Percentiles rank a stretch among this genome's conserved stretches.
Conservation (phyloP, 2,113 vertebrate genomes). For the Piprites chloris region DNA sequence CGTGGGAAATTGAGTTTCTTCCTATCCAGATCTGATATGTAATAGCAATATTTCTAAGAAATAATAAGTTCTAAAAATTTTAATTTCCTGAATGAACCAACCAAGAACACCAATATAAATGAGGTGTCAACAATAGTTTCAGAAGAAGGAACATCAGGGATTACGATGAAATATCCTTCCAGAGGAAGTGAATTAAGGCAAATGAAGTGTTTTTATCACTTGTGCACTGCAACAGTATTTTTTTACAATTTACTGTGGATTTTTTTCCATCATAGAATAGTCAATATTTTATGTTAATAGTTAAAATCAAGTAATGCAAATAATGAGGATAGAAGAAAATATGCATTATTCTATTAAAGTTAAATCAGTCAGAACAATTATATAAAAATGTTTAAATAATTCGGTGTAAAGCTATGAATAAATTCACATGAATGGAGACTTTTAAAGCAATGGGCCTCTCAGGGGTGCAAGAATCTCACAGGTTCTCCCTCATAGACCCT, state of each 20-base stretch:
- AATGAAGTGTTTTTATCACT: neutral
- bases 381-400: neutral
- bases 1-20: neutral
- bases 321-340: neutral
- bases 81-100: neutral
- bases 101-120: neutral
- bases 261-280: neutral
- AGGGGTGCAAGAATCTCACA: neutral
- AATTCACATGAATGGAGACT: neutral
- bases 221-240: fast-evolving
- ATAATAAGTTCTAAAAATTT: neutral
- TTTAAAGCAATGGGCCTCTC: neutral
- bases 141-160: neutral
- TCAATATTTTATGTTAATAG: neutral
- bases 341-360: neutral
- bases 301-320: neutral
- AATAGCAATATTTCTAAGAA: neutral
- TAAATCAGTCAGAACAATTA: neutral
- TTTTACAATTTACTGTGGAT: neutral
- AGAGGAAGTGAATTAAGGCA: neutral
- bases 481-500: neutral
- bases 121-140: neutral
- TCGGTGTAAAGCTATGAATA: neutral
- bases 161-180: neutral
- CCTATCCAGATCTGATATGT: neutral